Evolutionary conservation across 2,888 invertebrate species (phyloP), one percentile per base, ranked within the genome.

Genomic region (Galeopsomyia nigrocyanea): DNA sequence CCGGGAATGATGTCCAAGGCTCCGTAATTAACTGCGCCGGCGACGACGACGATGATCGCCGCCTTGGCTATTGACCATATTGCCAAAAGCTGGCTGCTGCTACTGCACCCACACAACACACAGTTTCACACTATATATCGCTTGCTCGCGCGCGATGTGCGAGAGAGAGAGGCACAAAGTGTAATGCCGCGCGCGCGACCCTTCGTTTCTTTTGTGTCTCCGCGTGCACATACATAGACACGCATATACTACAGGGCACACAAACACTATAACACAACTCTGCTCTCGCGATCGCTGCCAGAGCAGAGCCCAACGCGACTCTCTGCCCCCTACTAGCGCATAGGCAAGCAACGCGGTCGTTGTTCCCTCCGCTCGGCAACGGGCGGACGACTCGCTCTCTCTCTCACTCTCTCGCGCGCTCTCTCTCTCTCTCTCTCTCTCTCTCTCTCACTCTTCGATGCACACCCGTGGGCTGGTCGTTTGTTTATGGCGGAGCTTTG

Each of bases 61-160:
- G 22, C 39, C 31, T 65, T 65, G 61, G n/a, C 66, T 71, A 66
- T 66, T 71, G 66, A 71, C 71, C 71, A 71, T 71, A 66, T 66
- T 66, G 65, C 65, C 64, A 26, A 70, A 46, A 26, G 19, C 19
- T 22, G 21, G 56, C 31, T 22, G 55, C 10, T 13, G 7, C 13
- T 7, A 22, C 31, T 16, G 10, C 58, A 39, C 47, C n/a, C 47
- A 17, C 57, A 14, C 26, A 58, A n/a, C n/a, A n/a, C n/a, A n/a
- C 57, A 19, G 5, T 51, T 51, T 39, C 26, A 51, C 63, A 46
- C 19, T 3, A 19, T n/a, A 16, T 53, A 53, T 46, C 53, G 21
- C 22, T 17, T 16, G 39, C 31, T 3, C 31, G 31, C 31, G 31
- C 31, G 31, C 22, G 56, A 26, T 7, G 21, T 7, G 49, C 26